Conservation (phyloP, 1,140 invertebrate genomes). For the Anastrepha obliqua region DNA sequence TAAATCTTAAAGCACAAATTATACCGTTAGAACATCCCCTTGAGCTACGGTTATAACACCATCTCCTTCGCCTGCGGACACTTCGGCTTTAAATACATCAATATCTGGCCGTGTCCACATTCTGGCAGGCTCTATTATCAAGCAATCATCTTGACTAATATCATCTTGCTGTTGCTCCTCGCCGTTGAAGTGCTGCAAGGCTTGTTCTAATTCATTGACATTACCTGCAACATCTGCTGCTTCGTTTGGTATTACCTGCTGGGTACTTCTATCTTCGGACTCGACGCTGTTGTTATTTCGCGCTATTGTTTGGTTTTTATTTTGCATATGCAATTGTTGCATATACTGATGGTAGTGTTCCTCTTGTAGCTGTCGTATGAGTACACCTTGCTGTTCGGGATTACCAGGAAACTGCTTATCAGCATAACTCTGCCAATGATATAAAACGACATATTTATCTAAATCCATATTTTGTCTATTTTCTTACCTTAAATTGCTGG, state of each 20-base stretch:
- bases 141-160: slow-evolving; percentile 74
- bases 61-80: slow-evolving; percentile 93
- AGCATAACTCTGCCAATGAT: slow-evolving; percentile 82
- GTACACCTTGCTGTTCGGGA: slow-evolving; percentile 93
- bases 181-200: slow-evolving; percentile 58
- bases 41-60: slow-evolving; percentile 92
- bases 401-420: slow-evolving; percentile 95
- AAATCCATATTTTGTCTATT: neutral
- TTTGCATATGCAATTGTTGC: slow-evolving; percentile 84
- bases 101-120: slow-evolving; percentile 97
- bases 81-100: slow-evolving; percentile 92
- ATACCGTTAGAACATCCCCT: slow-evolving; percentile 95
- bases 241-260: slow-evolving; percentile 27
- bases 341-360: slow-evolving; percentile 99
- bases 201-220: slow-evolving; percentile 59
- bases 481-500: slow-evolving; percentile 85
- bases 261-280: neutral
- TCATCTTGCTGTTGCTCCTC: slow-evolving; percentile 61
- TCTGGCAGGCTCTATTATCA: slow-evolving; percentile 85
- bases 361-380: slow-evolving; percentile 95
- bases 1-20: slow-evolving; percentile 11
- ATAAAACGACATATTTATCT: neutral
- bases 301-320: slow-evolving; percentile 56
- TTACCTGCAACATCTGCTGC: slow-evolving; percentile 40
- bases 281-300: slow-evolving; percentile 57